These are phyloP conservation scores for Ditula angustiorana DNA, from an alignment of 2,888 invertebrate species.

Conservation along the genomic window DNA sequence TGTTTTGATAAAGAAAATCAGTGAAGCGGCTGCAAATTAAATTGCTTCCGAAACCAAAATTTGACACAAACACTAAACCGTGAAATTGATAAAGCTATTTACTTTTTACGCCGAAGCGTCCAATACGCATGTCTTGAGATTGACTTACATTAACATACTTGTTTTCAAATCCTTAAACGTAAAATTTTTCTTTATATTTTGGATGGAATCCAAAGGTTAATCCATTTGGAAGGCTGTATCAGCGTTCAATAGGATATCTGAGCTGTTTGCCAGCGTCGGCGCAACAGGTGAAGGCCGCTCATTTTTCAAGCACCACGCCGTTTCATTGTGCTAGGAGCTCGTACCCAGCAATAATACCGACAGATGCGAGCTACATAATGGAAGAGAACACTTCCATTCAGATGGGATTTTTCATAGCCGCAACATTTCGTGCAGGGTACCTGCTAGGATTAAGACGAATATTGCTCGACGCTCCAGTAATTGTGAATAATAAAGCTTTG, in stretches of 20 bases:
- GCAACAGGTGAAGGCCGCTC: conserved; percentile 62
- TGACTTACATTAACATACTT: background rate
- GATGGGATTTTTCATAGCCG: conserved; percentile 49
- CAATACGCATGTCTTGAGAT: no score
- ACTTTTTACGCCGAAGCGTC: no score
- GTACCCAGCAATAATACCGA: conserved; percentile 36
- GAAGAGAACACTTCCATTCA: conserved; percentile 47
- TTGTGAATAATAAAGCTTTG: conserved; percentile 55
- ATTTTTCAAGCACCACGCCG: conserved; percentile 52
- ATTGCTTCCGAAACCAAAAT: conserved; percentile 6
- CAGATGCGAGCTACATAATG: conserved; percentile 42
- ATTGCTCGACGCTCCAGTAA: conserved; percentile 54
- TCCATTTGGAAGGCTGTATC: conserved; percentile 22
- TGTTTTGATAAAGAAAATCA: conserved; percentile 11
- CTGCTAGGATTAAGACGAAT: conserved; percentile 52
- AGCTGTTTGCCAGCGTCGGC: conserved; percentile 37
- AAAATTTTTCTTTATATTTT: background rate
- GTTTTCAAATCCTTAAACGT: background rate
- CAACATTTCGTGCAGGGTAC: conserved; percentile 49
- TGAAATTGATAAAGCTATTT: no score
- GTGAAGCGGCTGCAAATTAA: background rate
- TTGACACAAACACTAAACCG: no score
- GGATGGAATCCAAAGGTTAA: conserved; percentile 1
- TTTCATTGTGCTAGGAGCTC: conserved; percentile 29
- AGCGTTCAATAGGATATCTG: conserved; percentile 26